Conservation (phyloP, 2,888 invertebrate species). For the Watsonalla cultraria region DNA sequence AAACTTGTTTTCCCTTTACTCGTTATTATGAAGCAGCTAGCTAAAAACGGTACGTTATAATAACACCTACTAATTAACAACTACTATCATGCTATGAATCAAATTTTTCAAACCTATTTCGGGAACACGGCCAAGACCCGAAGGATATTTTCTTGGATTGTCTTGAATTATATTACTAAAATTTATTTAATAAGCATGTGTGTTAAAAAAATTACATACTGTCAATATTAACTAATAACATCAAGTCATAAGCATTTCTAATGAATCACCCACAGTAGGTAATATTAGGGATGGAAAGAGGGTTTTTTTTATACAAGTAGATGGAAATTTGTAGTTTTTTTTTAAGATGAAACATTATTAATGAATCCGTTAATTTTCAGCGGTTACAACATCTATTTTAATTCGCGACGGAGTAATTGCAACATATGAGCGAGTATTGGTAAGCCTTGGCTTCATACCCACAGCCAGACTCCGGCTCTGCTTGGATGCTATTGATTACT, state of each 20-base stretch:
- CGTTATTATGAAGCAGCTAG: constrained; percentile 78
- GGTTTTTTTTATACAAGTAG: too few relatives aligned
- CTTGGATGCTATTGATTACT: constrained; percentile 82
- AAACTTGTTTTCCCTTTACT: constrained; percentile 78
- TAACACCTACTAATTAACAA: not conserved
- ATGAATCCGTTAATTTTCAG: constrained; percentile 35
- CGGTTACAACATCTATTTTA: constrained; percentile 67
- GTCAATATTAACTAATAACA: too few relatives aligned
- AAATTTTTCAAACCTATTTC: not conserved
- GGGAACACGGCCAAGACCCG: too few relatives aligned
- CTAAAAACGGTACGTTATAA: constrained; percentile 77
- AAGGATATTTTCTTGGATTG: too few relatives aligned
- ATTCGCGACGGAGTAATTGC: constrained; percentile 79
- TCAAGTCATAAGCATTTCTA: not conserved
- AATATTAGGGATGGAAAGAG: too few relatives aligned
- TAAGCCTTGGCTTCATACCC: constrained; percentile 79
- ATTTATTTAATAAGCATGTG: too few relatives aligned
- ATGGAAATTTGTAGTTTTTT: too few relatives aligned
- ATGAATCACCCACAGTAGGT: constrained; percentile 3
- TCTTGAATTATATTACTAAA: too few relatives aligned
- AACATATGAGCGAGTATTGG: constrained; percentile 80
- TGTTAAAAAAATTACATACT: too few relatives aligned
- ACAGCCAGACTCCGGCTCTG: constrained; percentile 81
- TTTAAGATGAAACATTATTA: too few relatives aligned
- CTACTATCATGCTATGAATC: not conserved